Evolutionary conservation across 2,113 vertebrate genomes (phyloP).

Genomic region (Ciconia boyciana): DNA sequence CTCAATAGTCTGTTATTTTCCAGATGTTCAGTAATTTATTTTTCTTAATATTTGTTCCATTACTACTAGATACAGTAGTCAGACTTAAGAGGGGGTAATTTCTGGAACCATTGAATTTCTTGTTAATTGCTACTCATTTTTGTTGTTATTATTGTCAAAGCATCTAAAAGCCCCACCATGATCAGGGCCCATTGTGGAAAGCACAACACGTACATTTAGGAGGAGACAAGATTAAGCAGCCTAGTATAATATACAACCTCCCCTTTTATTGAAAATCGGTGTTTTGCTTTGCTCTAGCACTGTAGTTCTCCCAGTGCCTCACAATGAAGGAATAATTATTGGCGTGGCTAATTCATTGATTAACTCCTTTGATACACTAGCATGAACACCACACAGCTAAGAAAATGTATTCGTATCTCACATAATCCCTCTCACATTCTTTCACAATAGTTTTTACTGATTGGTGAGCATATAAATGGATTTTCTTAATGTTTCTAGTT

Average conservation of each 20-base stretch:
- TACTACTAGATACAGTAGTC: neutral
- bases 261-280: neutral
- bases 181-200: neutral
- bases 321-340: neutral
- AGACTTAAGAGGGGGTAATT: neutral
- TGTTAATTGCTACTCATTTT: neutral
- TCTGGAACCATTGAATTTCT: neutral
- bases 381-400: neutral
- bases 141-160: neutral
- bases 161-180: neutral
- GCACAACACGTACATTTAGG: neutral
- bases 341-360: neutral
- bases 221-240: neutral
- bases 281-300: neutral
- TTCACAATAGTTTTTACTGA: neutral
- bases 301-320: neutral
- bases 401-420: neutral
- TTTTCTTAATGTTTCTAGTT: neutral
- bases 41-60: neutral
- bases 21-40: slow-evolving; percentile 5
- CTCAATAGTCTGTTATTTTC: neutral
- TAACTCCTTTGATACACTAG: neutral
- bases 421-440: neutral
- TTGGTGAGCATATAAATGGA: neutral
- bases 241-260: neutral